Conservation (phyloP, 2,888 invertebrate species). For the Ornithoptera alexandrae region DNA sequence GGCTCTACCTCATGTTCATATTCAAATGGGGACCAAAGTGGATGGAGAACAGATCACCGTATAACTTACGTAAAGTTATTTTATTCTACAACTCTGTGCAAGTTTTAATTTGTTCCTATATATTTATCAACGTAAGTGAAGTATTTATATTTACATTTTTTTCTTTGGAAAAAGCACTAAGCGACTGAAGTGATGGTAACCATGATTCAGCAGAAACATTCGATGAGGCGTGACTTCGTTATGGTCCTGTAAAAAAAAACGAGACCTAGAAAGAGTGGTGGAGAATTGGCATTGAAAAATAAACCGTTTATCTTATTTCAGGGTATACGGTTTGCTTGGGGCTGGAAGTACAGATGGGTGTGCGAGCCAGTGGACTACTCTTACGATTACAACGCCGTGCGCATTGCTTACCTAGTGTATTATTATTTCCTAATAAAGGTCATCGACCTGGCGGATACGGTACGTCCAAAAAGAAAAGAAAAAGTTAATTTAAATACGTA, state of each 20-base stretch:
- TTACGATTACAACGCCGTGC: conserved; percentile 38
- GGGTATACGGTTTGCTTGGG: conserved; percentile 54
- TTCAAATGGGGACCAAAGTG: conserved; percentile 84
- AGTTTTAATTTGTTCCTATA: conserved; percentile 78
- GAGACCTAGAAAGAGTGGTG: too few species aligned
- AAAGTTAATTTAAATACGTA: too few species aligned
- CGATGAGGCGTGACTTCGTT: too few species aligned
- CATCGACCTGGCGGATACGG: conserved; percentile 64
- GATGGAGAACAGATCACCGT: conserved; percentile 84
- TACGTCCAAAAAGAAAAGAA: conserved; percentile 38
- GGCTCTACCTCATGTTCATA: conserved; percentile 84
- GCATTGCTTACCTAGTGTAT: conserved; percentile 41
- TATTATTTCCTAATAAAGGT: conserved; percentile 57
- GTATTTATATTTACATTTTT: background rate
- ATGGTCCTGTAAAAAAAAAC: too few species aligned
- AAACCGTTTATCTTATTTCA: conserved; percentile 6
- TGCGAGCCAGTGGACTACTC: conserved; percentile 65
- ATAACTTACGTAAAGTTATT: conserved; percentile 82
- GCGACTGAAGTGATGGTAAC: too few species aligned
- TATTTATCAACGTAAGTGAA: conserved; percentile 77
- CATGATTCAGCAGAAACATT: too few species aligned
- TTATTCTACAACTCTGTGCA: conserved; percentile 85
- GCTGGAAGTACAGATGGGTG: conserved; percentile 62
- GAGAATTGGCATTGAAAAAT: background rate
- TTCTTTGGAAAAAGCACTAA: too few species aligned